A percentile compares a stretch with the other conserved stretches of the same genome.
Evolutionary conservation across 2,888 invertebrate genomes (phyloP).

Genomic region (Biston betularia): DNA sequence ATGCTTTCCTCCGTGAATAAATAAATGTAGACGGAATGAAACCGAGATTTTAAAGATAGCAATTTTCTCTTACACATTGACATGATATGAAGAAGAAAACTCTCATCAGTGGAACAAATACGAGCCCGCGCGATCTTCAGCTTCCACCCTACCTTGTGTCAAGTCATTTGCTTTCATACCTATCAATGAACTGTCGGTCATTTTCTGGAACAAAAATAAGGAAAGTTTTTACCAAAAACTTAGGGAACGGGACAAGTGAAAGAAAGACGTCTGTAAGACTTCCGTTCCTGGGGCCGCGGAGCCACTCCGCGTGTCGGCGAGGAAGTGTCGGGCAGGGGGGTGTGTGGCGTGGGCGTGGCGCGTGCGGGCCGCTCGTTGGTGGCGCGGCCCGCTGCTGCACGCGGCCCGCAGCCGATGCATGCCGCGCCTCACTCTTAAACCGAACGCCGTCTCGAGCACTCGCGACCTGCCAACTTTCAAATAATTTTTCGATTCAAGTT

Average conservation of each 20-base stretch:
- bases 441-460: constrained; percentile 55
- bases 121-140: no score
- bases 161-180: no score
- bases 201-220: not conserved
- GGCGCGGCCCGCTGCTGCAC: constrained; percentile 80
- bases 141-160: no score
- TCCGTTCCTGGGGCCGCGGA: constrained; percentile 22
- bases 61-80: not conserved
- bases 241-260: constrained; percentile 18
- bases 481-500: constrained; percentile 1
- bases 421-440: constrained; percentile 61
- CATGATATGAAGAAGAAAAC: no score
- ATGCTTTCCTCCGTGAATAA: constrained; percentile 19
- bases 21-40: constrained; percentile 13
- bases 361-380: constrained; percentile 55
- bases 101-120: no score
- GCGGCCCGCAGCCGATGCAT: constrained; percentile 71
- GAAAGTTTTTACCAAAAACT: constrained; percentile 11
- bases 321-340: constrained; percentile 64
- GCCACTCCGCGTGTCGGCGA: constrained; percentile 45
- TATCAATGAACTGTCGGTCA: no score
- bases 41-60: constrained; percentile 20
- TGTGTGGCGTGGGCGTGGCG: constrained; percentile 66
- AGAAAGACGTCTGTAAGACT: constrained; percentile 24
- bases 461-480: constrained; percentile 42